Evolutionary conservation across 2,797 vertebrate species (phyloP), one percentile per base, ranked within the genome.

Genomic region (Gambusia yucatana): DNA sequence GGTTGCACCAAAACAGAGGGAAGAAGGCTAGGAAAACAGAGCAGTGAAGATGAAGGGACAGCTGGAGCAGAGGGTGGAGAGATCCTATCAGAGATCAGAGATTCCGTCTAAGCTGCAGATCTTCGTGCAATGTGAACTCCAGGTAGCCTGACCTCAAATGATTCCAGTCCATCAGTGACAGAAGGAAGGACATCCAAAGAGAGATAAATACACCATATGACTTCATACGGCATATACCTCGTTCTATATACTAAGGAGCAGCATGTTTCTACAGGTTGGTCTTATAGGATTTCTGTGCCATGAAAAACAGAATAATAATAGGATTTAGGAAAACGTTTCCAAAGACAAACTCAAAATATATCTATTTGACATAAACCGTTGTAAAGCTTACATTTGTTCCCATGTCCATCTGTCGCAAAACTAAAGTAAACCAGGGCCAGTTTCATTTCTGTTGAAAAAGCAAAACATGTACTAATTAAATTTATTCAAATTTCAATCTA

Each of bases 41-140:
- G 82, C 81, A 79, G 65, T 77, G 83, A 77, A 87, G 88, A 91
- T 90, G 88, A 92, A 92, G 83, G 88, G 81, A 85, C 88, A 78
- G 77, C 75, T 84, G 55, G 84, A 84, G 87, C 85, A 89, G 83
- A 88, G 75, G 89, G 87, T 82, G 80, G 82, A 89, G 84, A 91
- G 93, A 94, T 92, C 85, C 83, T 93, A 94, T 94, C 92, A 2
- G 80, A 82, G 87, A 94, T 93, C 91, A 92, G 88, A 93, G 89
- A 92, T 88, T 88, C 82, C 74, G 87, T 89, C 89, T 86, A 86
- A 88, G 87, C 89, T 77, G 81, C 48, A 48, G 88, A 87, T 90
- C 88, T 90, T 82, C 87, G 79, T 86, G 83, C 80, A 39, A 85
- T 82, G 87, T 85, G 87, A 93, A 91, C 89, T 94, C 91, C 86